phyloP scores from a whole-genome alignment of 92 coral and sea anemone species.

The Muricea muricata region DNA sequence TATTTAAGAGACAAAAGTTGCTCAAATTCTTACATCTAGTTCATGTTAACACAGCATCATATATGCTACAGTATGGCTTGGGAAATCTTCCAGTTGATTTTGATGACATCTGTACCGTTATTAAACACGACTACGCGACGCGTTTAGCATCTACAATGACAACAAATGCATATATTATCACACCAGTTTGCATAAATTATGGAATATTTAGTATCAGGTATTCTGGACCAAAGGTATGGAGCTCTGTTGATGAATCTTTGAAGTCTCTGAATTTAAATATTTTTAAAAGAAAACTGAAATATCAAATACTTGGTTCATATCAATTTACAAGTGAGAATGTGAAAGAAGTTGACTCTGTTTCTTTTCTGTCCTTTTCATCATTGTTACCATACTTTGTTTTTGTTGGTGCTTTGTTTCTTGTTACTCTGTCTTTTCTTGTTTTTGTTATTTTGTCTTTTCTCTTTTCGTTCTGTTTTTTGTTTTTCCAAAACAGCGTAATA shows the following conservation, averaged over 20 bases:
- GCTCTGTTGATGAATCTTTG: constrained; percentile 22
- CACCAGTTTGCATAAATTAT: constrained; percentile 41
- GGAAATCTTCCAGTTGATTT: constrained; percentile 3
- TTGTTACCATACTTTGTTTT: no score
- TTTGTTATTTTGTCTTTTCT: no score
- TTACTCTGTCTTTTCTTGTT: no score
- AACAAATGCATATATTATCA: not conserved
- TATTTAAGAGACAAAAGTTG: not conserved
- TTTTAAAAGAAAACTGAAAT: not conserved
- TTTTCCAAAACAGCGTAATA: no score
- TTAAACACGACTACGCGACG: not conserved
- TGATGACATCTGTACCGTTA: not conserved
- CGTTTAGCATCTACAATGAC: constrained; percentile 9
- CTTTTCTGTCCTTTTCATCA: no score
- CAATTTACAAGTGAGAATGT: not conserved
- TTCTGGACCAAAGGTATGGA: constrained; percentile 28
- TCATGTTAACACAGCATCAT: constrained; percentile 17
- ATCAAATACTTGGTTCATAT: not conserved
- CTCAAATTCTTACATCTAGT: constrained; percentile 5
- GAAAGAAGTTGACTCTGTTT: no score
- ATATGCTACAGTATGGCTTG: not conserved
- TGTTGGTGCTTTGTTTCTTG: no score
- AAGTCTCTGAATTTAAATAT: not conserved
- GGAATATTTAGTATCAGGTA: constrained; percentile 48
- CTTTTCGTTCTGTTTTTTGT: no score